phyloP scores from a whole-genome alignment of 1,140 invertebrate genomes.

The Maconellicoccus hirsutus region DNA sequence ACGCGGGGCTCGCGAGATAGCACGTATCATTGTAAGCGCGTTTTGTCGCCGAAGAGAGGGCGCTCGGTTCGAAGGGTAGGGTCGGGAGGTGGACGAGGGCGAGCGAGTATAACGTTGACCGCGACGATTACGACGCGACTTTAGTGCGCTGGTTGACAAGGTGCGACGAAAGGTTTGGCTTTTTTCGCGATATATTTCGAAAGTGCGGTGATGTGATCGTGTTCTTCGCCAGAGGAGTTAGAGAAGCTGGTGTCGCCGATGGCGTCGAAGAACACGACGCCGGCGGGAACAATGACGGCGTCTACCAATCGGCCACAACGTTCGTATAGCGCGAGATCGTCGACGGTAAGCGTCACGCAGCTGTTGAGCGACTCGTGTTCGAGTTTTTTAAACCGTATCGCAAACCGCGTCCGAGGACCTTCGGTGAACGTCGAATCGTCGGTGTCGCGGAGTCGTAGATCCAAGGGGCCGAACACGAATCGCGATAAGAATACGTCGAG shows the following conservation, averaged over 20 bases:
- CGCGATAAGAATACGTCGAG: not conserved
- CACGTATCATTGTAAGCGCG: not conserved
- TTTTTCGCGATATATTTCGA: too few relatives aligned
- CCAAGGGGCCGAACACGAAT: not conserved
- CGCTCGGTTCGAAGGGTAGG: too few relatives aligned
- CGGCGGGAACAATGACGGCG: not conserved
- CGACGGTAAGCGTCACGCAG: constrained; percentile 69
- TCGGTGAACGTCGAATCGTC: constrained; percentile 35
- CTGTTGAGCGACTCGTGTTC: constrained; percentile 71
- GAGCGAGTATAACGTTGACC: too few relatives aligned
- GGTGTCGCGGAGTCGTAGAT: constrained; percentile 23
- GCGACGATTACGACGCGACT: too few relatives aligned
- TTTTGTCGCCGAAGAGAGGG: not conserved
- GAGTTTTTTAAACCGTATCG: constrained; percentile 63
- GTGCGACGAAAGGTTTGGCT: too few relatives aligned
- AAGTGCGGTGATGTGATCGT: not conserved
- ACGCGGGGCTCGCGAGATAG: too few relatives aligned
- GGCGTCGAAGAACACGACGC: not conserved
- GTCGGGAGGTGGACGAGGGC: not conserved
- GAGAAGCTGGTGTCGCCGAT: not conserved
- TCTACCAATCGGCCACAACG: constrained; percentile 32
- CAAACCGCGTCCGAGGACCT: constrained; percentile 54
- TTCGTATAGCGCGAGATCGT: constrained; percentile 53
- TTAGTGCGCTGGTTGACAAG: too few relatives aligned
- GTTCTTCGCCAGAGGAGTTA: not conserved